Base-by-base conservation (phyloP, 2,113 vertebrate species). In the Guaruba guarouba region DNA sequence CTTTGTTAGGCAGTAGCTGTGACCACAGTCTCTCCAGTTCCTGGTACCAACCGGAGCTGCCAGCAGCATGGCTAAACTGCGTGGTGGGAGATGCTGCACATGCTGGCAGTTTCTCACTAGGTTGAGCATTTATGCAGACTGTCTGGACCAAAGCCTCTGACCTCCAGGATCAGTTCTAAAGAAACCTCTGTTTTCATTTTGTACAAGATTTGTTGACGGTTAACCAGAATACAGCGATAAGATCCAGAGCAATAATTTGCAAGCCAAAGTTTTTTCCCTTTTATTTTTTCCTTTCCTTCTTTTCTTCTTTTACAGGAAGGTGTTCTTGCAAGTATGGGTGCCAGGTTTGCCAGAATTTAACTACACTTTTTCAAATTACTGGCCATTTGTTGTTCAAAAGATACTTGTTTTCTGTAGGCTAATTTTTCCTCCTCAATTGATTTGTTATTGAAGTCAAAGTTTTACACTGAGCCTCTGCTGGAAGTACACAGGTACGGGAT, bases 21-120 rank as follows among this genome's bases (percentile, higher is more conserved):
- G 74, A 70, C 77, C 2, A 0, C 78, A 43, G 67, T 19, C 41
- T 10, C 59, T 7, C 20, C 0, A 0, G 11, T 9, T 44, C 75
- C 63, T 24, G 4, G 78, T 44, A 43, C 46, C 48, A 29, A 23
- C n/a, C 2, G 0, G 37, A 4, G 33, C 69, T 87, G 77, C 69
- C 84, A 89, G 86, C 8, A 88, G 55, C 64, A 27, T 0, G 10
- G 39, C 70, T 43, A 18, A 35, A 57, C 74, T 9, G 8, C 0
- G 39, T 4, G 2, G 2, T 11, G 41, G 78, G 79, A 77, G 28
- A 33, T 28, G 5, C 24, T 22, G 61, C 4, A 5, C 39, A 3
- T 1, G 0, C 41, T 66, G 69, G 37, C 54, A 89, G 27, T 6
- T 28, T 44, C 64, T 83, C 84, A 59, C 35, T 1, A 33, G 17